These are phyloP conservation scores for Phodopus roborovskii DNA, from an alignment of 2,113 vertebrate genomes.

Conservation along the genomic window DNA sequence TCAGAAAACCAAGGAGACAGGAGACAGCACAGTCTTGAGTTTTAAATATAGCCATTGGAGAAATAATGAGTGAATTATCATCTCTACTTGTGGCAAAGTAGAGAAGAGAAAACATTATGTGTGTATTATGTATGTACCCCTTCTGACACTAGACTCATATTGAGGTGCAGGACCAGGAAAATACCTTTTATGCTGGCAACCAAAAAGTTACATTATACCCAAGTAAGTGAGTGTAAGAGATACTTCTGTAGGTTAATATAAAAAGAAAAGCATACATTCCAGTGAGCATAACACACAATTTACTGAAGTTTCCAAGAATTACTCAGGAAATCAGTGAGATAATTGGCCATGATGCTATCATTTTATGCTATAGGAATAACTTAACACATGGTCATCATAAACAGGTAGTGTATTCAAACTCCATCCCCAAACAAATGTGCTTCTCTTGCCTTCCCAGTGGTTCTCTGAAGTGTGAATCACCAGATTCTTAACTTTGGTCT, in stretches of 20 bases:
- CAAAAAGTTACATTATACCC: neutral
- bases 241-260: neutral
- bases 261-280: neutral
- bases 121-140: neutral
- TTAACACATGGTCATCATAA: conserved; percentile 42
- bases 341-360: neutral
- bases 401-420: conserved; percentile 43
- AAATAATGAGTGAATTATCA: conserved; percentile 53
- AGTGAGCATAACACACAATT: neutral
- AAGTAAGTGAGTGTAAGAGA: neutral
- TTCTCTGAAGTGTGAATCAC: conserved; percentile 42
- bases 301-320: conserved; percentile 15
- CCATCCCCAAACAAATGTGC: neutral
- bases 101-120: neutral
- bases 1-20: conserved; percentile 69
- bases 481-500: neutral
- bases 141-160: neutral
- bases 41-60: conserved; percentile 44
- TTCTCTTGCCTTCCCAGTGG: neutral
- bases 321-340: neutral
- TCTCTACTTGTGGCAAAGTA: neutral
- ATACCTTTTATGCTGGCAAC: neutral
- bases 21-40: conserved; percentile 55
- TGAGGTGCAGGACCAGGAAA: neutral
- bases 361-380: neutral